Conservation (phyloP, 2,888 invertebrate species). For the Temnothorax rugatulus region DNA sequence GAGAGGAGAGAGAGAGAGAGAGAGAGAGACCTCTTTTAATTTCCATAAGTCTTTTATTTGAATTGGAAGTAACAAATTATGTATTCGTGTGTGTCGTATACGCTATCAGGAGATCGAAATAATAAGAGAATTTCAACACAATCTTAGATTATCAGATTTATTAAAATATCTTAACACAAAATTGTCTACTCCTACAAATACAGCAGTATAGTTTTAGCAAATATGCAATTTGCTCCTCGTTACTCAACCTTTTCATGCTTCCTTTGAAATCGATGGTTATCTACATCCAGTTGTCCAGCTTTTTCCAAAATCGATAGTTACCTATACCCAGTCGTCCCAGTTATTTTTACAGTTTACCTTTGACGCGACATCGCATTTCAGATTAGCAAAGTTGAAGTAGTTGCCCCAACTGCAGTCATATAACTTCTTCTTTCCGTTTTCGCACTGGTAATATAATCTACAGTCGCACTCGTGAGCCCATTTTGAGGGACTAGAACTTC, state of each 20-base stretch:
- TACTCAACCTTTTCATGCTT: neutral
- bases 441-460: conserved; percentile 11
- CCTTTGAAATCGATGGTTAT: neutral
- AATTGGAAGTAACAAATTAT: neutral
- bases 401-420: neutral
- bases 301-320: neutral
- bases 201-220: conserved; percentile 11
- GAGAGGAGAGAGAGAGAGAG: neutral
- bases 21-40: neutral
- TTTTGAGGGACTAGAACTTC: no score
- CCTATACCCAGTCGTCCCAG: neutral
- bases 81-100: neutral
- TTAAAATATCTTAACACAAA: conserved; percentile 40
- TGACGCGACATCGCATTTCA: neutral
- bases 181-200: conserved; percentile 16
- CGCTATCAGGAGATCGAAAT: neutral
- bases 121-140: conserved; percentile 7
- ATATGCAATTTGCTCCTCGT: neutral
- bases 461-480: conserved; percentile 5
- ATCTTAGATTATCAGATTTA: conserved; percentile 28
- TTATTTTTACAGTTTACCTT: neutral
- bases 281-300: neutral
- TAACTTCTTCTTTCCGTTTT: neutral
- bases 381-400: neutral
- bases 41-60: neutral